Evolutionary conservation across 2,113 vertebrate species (phyloP).

Genomic region (Gracilinanus agilis): DNA sequence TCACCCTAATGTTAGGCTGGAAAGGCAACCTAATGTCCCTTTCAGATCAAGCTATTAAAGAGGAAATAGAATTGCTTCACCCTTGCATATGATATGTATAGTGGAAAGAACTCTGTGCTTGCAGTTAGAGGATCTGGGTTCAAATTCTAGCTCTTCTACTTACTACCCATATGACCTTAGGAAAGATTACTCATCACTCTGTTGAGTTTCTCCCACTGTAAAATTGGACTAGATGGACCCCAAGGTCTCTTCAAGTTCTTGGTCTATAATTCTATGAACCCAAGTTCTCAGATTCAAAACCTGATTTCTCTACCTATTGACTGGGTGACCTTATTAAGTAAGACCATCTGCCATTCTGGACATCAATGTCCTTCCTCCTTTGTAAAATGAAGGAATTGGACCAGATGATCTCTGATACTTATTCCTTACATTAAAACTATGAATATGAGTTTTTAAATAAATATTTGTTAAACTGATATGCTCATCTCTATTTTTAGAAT

Average conservation of each 20-base stretch:
- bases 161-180: neutral
- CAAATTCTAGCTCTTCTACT: neutral
- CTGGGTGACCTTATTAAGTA: neutral
- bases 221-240: neutral
- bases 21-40: neutral
- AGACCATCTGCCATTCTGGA: neutral
- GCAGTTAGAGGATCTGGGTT: neutral
- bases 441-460: neutral
- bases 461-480: neutral
- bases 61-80: neutral
- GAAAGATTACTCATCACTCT: neutral
- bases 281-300: neutral
- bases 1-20: neutral
- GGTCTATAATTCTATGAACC: neutral
- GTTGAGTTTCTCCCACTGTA: neutral
- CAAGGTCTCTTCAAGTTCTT: neutral
- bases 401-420: neutral
- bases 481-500: slow-evolving; percentile 21
- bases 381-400: neutral
- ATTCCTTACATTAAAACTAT: neutral
- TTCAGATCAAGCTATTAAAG: neutral
- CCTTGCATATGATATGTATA: neutral
- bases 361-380: neutral
- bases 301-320: neutral
- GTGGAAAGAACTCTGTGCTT: neutral